Conservation (phyloP, 2,113 vertebrate species). For the Sorex araneus region DNA sequence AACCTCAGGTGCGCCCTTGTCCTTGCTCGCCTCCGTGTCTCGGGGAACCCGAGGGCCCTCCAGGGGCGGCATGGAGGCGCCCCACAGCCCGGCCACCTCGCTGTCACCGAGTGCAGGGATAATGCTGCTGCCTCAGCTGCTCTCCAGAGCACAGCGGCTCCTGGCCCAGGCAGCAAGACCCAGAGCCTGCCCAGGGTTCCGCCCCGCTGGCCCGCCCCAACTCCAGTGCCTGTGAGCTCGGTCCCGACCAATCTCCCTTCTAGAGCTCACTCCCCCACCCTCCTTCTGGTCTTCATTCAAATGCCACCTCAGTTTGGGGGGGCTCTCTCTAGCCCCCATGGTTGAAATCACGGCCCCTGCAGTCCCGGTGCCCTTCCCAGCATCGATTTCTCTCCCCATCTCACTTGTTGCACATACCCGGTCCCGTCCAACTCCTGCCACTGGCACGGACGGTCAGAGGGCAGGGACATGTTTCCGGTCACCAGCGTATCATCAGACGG, state of each 20-base stretch:
- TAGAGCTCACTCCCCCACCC: neutral
- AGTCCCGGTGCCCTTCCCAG: neutral
- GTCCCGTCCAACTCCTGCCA: neutral
- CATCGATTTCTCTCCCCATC: too few relatives aligned
- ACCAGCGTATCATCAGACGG: neutral
- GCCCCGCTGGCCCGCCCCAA: neutral
- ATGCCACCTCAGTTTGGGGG: neutral
- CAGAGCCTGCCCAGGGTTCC: neutral
- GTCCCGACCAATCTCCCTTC: too few relatives aligned
- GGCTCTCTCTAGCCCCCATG: neutral
- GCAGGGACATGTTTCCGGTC: neutral
- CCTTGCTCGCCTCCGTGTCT: neutral
- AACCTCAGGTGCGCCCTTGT: neutral
- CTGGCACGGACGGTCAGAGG: neutral
- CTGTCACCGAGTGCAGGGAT: neutral
- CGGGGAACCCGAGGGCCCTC: neutral
- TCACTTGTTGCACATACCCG: neutral
- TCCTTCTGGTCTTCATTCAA: neutral
- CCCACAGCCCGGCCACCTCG: neutral
- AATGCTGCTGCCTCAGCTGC: neutral
- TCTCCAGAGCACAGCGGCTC: neutral
- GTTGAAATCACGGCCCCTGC: neutral
- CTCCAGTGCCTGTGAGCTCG: neutral
- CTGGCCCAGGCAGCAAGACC: too few relatives aligned
- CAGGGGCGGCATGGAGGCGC: too few relatives aligned